These are phyloP conservation scores for Fulmarus glacialis DNA, from an alignment of 2,113 vertebrate species.

Conservation along the genomic window DNA sequence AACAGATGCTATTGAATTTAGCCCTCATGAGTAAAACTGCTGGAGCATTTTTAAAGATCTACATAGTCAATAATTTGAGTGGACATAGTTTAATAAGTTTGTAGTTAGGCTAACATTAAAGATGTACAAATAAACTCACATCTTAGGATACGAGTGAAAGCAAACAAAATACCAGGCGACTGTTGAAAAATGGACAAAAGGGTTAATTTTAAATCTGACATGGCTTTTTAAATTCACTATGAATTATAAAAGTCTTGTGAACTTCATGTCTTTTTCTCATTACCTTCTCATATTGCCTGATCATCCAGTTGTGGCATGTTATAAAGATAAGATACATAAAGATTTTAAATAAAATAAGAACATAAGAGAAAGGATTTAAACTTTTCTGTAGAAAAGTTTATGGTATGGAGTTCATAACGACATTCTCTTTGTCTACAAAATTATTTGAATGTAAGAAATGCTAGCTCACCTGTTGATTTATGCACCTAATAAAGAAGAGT, in stretches of 20 bases:
- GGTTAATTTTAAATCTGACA: background rate
- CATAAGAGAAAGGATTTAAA: background rate
- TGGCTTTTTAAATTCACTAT: background rate
- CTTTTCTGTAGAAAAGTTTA: background rate
- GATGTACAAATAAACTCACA: background rate
- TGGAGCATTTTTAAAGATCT: background rate
- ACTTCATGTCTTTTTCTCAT: background rate
- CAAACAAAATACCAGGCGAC: background rate
- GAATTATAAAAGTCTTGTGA: background rate
- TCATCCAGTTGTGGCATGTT: background rate
- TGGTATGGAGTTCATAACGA: background rate
- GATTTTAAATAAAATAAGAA: background rate
- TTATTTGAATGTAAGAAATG: background rate
- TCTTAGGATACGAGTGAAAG: background rate
- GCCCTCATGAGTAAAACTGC: background rate
- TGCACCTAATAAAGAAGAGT: background rate
- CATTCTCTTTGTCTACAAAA: background rate
- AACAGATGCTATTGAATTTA: background rate
- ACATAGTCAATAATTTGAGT: background rate
- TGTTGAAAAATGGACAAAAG: background rate
- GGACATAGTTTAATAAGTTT: background rate
- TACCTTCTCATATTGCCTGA: background rate
- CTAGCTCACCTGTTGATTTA: background rate
- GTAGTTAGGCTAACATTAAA: background rate
- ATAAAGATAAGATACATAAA: background rate